Evolutionary conservation across 1,140 invertebrate genomes (phyloP).

Genomic region (Sycobia sp.): DNA sequence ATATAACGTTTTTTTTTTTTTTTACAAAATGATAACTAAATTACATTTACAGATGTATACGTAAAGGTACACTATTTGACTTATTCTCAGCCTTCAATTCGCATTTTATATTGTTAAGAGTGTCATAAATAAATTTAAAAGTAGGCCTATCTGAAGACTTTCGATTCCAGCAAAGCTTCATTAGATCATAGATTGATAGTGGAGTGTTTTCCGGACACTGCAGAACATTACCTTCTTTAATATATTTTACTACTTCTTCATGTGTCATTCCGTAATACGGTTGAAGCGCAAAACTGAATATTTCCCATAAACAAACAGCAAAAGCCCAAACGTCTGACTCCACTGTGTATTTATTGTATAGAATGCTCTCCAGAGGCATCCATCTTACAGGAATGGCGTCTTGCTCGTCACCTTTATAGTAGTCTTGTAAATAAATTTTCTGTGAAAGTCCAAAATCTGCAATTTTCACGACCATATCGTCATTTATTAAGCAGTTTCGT

Average conservation of each 20-base stretch:
- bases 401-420: conserved; percentile 91
- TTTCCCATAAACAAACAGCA: conserved; percentile 92
- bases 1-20: conserved; percentile 9
- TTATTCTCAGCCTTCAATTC: conserved; percentile 62
- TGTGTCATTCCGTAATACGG: conserved; percentile 95
- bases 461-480: conserved; percentile 94
- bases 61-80: conserved; percentile 50
- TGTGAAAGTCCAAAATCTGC: conserved; percentile 94
- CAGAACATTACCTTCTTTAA: conserved; percentile 89
- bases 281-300: conserved; percentile 91
- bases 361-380: conserved; percentile 94
- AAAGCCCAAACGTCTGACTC: conserved; percentile 95
- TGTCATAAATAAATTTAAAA: conserved; percentile 77
- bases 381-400: conserved; percentile 92
- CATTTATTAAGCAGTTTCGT: conserved; percentile 93
- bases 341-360: conserved; percentile 92
- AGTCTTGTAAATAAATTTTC: conserved; percentile 90
- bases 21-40: conserved; percentile 22
- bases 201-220: conserved; percentile 89
- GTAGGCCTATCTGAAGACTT: conserved; percentile 83
- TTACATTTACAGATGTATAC: conserved; percentile 49
- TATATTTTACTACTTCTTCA: conserved; percentile 91
- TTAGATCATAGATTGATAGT: conserved; percentile 86
- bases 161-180: conserved; percentile 91
- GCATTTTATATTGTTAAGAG: conserved; percentile 69